Percentiles rank a stretch among this genome's conserved stretches.
Conservation (phyloP, 2,113 vertebrate species). For the Daubentonia madagascariensis region DNA sequence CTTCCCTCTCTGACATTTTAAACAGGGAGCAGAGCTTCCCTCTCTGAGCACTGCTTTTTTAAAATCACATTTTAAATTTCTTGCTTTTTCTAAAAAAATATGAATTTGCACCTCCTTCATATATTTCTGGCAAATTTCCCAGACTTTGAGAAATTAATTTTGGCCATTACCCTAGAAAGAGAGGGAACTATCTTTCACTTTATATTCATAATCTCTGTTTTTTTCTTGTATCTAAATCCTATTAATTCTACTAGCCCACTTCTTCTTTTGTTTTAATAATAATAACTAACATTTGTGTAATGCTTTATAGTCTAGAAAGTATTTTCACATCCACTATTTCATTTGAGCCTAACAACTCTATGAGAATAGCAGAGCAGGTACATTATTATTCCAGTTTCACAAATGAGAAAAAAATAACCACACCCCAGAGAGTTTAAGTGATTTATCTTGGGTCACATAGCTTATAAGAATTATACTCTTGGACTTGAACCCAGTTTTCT, state of each 20-base stretch:
- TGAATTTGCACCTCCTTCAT: constrained; percentile 60
- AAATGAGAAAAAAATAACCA: neutral
- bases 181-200: constrained; percentile 71
- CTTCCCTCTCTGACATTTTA: constrained; percentile 28
- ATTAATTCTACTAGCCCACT: constrained; percentile 69
- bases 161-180: constrained; percentile 64
- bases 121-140: constrained; percentile 74
- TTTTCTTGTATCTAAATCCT: constrained; percentile 67
- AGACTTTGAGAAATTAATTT: constrained; percentile 75
- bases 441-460: neutral
- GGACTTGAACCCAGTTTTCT: neutral
- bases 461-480: neutral
- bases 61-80: constrained; percentile 61
- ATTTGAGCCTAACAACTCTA: neutral
- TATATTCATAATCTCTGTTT: constrained; percentile 73
- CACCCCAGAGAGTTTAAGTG: neutral
- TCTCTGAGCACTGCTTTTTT: constrained; percentile 33
- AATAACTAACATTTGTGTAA: constrained; percentile 73
- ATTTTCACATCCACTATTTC: constrained; percentile 42
- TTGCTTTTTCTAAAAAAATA: constrained; percentile 19
- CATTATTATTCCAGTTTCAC: neutral
- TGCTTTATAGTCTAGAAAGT: constrained; percentile 47
- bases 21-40: neutral
- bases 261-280: constrained; percentile 73
- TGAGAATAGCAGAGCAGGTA: neutral